Percentiles rank a stretch among this genome's conserved stretches.
These are phyloP conservation scores for Eleginops maclovinus DNA, from an alignment of 2,113 vertebrate genomes.

Conservation along the genomic window DNA sequence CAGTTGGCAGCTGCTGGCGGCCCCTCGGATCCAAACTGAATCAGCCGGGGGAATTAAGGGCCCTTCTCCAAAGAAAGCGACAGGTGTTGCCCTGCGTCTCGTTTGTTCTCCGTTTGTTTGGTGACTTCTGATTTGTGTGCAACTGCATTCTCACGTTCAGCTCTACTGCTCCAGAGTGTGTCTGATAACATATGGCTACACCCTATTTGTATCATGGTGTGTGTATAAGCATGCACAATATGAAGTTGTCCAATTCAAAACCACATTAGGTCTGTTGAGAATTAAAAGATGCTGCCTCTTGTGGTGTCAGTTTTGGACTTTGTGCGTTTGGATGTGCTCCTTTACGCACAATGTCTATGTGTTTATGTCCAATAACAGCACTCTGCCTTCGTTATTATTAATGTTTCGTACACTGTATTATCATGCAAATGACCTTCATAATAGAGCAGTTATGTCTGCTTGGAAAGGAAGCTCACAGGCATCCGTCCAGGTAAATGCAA, in stretches of 20 bases:
- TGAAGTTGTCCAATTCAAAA: not conserved
- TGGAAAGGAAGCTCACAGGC: not conserved
- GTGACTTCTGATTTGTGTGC: conserved; percentile 74
- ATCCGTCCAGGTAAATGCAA: conserved; percentile 58
- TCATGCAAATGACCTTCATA: conserved; percentile 66
- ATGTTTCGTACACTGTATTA: conserved; percentile 54
- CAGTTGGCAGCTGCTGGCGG: conserved; percentile 91
- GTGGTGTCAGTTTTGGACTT: not conserved
- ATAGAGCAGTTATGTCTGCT: conserved; percentile 36
- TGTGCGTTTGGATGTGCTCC: not conserved
- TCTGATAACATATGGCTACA: not conserved
- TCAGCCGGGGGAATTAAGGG: conserved; percentile 84
- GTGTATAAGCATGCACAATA: not conserved
- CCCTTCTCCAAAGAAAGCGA: conserved; percentile 87
- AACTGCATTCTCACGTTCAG: conserved; percentile 55
- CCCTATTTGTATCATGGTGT: not conserved
- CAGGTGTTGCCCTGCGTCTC: conserved; percentile 88
- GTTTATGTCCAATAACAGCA: conserved; percentile 41
- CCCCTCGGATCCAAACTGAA: conserved; percentile 80
- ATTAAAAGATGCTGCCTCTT: not conserved
- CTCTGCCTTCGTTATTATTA: conserved; percentile 46
- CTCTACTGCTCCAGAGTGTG: conserved; percentile 13
- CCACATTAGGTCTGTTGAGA: not conserved
- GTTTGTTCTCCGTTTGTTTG: conserved; percentile 83
- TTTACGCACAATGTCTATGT: conserved; percentile 43